A percentile compares a stretch with the other conserved stretches of the same genome.
phyloP scores from a whole-genome alignment of 2,797 vertebrate species.

The Erpetoichthys calabaricus region DNA sequence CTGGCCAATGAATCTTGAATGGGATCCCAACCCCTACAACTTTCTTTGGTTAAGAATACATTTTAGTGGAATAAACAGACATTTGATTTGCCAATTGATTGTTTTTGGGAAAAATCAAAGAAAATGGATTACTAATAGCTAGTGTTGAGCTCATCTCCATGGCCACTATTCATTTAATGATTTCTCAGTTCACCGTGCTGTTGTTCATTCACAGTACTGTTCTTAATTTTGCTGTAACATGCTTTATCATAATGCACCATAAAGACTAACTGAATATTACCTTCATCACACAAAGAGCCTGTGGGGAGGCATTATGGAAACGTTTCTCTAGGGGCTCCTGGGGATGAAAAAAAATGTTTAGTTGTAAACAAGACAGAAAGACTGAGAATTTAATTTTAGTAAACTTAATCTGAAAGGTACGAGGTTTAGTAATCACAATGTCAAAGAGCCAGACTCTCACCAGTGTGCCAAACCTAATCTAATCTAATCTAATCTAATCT shows the following conservation, averaged over 20 bases:
- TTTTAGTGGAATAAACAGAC: too few relatives aligned
- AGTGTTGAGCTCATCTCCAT: too few relatives aligned
- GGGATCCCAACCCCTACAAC: too few relatives aligned
- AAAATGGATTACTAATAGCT: too few relatives aligned
- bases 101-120: too few relatives aligned
- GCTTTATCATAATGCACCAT: background rate
- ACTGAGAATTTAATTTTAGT: background rate
- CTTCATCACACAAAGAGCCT: constrained; percentile 67
- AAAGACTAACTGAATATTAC: constrained; percentile 26
- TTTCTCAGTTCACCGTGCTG: background rate
- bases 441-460: too few relatives aligned
- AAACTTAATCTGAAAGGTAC: background rate
- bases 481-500: too few relatives aligned
- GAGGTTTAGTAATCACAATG: too few relatives aligned
- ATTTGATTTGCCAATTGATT: too few relatives aligned
- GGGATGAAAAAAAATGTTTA: constrained; percentile 10
- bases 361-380: background rate
- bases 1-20: too few relatives aligned
- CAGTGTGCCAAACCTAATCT: too few relatives aligned
- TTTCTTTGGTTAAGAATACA: too few relatives aligned
- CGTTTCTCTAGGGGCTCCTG: constrained; percentile 74
- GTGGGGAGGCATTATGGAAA: constrained; percentile 42
- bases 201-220: background rate
- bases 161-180: background rate
- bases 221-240: background rate